Evolutionary conservation across 2,113 vertebrate species (phyloP), one percentile per base, ranked within the genome.

Genomic region (Pelvicachromis taeniatus): DNA sequence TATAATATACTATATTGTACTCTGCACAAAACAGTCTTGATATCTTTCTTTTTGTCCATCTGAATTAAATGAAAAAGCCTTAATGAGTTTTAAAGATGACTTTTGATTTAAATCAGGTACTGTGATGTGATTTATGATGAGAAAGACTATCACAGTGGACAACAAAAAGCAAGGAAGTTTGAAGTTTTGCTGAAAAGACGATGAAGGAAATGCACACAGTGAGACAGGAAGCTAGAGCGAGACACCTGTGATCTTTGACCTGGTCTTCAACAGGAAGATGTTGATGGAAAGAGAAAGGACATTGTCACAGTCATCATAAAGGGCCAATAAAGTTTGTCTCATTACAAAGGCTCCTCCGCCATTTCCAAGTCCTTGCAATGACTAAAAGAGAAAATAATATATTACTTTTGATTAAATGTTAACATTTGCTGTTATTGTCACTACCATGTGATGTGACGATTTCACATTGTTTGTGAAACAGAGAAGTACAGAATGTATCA

Each of bases 221-320:
- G 73, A 88, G 91, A 91, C 92, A 95, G 95, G 96, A 96, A 94
- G 89, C 87, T 88, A 19, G 86, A 92, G 86, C 19, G 85, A 93
- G 92, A 93, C 95, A 96, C 95, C 93, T 95, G 94, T 93, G 93
- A 95, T 90, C 95, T 95, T 89, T 95, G 94, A 94, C 95, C 94
- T 94, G 81, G 59, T 92, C 86, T 91, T 78, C 63, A 77, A 94
- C 95, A 95, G 95, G 94, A 96, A 93, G 89, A 94, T 91, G 90
- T 88, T 88, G 88, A 90, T 90, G 92, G 89, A 91, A 93, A 89
- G 84, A 87, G 84, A 93, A 87, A 88, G 85, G 80, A 45, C 68
- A 78, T 70, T 84, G 59, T 89, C 45, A 52, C 16, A 45, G 26
- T 75, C 26, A 31, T 52, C 17, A 50, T 52, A 52, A 75, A 50